Evolutionary conservation across 2,888 invertebrate species (phyloP).

Genomic region (Notodonta dromedarius): DNA sequence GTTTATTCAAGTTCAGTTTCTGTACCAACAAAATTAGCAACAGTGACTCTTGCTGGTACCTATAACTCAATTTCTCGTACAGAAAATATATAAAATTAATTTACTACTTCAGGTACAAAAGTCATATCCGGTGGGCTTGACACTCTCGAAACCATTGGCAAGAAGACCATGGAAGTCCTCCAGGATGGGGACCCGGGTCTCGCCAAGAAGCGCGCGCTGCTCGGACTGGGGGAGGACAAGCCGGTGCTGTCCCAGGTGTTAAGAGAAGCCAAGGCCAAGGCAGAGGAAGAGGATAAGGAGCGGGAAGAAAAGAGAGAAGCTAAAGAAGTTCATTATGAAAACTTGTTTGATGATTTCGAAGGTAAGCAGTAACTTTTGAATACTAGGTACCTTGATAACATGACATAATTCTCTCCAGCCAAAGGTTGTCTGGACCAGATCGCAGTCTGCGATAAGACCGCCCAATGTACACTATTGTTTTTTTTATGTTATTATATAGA

Average conservation of each 20-base stretch:
- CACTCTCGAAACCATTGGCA: slow-evolving; percentile 96
- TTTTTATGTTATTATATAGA: too few species aligned
- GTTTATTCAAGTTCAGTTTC: too few species aligned
- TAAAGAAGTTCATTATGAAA: slow-evolving; percentile 88
- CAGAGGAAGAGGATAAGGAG: slow-evolving; percentile 84
- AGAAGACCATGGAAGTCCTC: slow-evolving; percentile 96
- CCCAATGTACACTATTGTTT: too few species aligned
- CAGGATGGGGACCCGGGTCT: slow-evolving; percentile 96
- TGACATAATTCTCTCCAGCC: too few species aligned
- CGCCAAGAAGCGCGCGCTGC: slow-evolving; percentile 89
- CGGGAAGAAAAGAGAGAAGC: slow-evolving; percentile 77
- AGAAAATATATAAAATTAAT: too few species aligned
- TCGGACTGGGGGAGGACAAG: slow-evolving; percentile 85
- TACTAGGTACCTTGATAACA: too few species aligned
- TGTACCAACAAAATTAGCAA: too few species aligned
- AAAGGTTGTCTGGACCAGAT: too few species aligned
- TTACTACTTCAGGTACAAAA: slow-evolving; percentile 81
- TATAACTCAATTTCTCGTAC: too few species aligned
- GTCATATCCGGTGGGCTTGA: slow-evolving; percentile 92
- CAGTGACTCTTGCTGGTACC: too few species aligned
- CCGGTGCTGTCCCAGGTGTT: slow-evolving; percentile 86
- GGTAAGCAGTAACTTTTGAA: slow-evolving; percentile 67
- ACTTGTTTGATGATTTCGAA: slow-evolving; percentile 94
- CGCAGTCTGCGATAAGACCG: too few species aligned
- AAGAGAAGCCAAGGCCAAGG: slow-evolving; percentile 89